Conservation (phyloP, 2,888 invertebrate genomes). For the Sphinx pinastri region DNA sequence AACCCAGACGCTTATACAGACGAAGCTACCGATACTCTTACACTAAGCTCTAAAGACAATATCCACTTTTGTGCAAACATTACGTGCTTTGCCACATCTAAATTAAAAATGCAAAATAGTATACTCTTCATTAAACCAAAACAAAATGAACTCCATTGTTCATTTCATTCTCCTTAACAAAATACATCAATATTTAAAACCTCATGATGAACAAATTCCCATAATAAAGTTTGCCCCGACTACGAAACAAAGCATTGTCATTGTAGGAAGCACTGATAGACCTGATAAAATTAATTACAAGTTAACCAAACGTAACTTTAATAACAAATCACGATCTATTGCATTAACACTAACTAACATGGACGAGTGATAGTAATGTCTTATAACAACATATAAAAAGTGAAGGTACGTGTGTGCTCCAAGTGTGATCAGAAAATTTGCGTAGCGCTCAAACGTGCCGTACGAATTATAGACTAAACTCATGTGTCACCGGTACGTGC, state of each 20-base stretch:
- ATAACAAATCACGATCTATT: conserved; percentile 4
- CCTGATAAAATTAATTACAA: neutral
- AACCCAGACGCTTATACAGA: conserved; percentile 19
- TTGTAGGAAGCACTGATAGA: neutral
- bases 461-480: neutral
- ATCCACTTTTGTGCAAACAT: conserved; percentile 16
- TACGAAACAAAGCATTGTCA: neutral
- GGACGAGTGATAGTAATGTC: conserved; percentile 11
- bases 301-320: conserved; percentile 2
- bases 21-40: conserved; percentile 24
- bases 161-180: too few relatives aligned
- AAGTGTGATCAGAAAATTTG: neutral
- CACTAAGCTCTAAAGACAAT: neutral
- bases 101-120: conserved; percentile 6
- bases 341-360: conserved; percentile 18
- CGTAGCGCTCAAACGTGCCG: neutral
- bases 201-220: neutral
- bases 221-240: neutral
- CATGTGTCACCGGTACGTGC: conserved; percentile 8
- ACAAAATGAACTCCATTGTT: neutral
- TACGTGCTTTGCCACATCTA: conserved; percentile 6
- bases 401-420: neutral
- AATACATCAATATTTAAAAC: too few relatives aligned
- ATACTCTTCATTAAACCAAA: conserved; percentile 9
- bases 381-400: conserved; percentile 17